phyloP scores from a whole-genome alignment of 2,797 vertebrate species.

The Pantherophis alleghaniensis region DNA sequence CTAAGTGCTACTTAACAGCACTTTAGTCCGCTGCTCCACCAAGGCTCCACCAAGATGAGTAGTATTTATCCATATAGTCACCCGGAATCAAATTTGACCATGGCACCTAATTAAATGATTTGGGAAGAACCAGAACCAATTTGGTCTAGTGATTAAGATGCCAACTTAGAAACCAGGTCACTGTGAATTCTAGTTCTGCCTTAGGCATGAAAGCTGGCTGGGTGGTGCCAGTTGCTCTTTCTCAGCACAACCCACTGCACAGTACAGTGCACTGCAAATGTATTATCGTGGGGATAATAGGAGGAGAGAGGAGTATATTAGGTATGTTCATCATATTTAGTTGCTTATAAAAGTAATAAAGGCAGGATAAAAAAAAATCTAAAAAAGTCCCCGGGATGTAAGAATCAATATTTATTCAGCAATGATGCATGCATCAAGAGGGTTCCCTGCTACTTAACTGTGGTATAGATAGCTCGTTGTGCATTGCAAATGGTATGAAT shows the following conservation, averaged over 20 bases:
- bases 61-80: background rate
- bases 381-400: background rate
- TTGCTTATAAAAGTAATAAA: background rate
- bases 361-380: background rate
- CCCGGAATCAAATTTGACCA: background rate
- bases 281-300: background rate
- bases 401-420: background rate
- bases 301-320: background rate
- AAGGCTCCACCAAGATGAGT: no score
- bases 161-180: background rate
- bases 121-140: background rate
- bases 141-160: background rate
- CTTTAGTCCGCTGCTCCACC: no score
- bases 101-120: background rate
- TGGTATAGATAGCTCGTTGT: background rate
- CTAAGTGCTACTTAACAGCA: no score
- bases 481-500: background rate
- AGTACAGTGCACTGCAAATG: background rate
- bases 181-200: background rate
- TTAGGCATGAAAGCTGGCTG: background rate
- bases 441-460: background rate
- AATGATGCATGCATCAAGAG: background rate
- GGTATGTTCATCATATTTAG: background rate
- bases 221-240: background rate
- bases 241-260: background rate